Evolutionary conservation across 2,113 vertebrate genomes (phyloP).

Genomic region (Australoheros scitulus): DNA sequence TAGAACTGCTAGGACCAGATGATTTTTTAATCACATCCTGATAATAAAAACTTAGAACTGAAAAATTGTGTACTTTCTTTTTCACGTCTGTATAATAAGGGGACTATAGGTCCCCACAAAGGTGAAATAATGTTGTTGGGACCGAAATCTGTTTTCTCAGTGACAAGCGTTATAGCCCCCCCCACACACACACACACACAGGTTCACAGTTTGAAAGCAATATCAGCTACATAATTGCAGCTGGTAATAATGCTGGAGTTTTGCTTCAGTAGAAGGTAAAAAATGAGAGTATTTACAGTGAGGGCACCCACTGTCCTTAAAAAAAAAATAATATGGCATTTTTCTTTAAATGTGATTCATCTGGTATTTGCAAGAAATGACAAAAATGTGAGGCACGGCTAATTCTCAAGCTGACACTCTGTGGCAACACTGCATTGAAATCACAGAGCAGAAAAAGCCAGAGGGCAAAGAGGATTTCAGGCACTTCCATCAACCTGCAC

Average conservation of each 20-base stretch:
- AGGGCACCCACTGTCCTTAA: not conserved
- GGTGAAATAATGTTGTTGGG: not conserved
- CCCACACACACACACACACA: not conserved
- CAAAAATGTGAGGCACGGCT: conserved; percentile 27
- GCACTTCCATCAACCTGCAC: conserved; percentile 60
- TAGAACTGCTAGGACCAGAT: not conserved
- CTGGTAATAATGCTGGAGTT: not conserved
- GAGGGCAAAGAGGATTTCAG: conserved; percentile 44
- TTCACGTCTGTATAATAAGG: no score
- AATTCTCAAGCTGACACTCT: conserved; percentile 33
- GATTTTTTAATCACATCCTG: not conserved
- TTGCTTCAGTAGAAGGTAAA: not conserved
- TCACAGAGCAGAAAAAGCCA: conserved; percentile 39
- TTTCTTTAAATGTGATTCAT: not conserved
- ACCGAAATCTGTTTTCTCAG: not conserved
- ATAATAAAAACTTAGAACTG: not conserved
- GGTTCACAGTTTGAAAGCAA: not conserved
- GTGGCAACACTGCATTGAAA: conserved; percentile 43
- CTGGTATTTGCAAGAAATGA: conserved; percentile 21
- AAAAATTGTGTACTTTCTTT: not conserved
- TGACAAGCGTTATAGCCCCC: not conserved
- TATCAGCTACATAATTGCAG: not conserved
- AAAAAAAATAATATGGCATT: not conserved
- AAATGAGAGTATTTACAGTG: not conserved
- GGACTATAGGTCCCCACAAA: not conserved